These are phyloP conservation scores for Xerus rutilus DNA, from an alignment of 2,797 vertebrate genomes.

Conservation along the genomic window DNA sequence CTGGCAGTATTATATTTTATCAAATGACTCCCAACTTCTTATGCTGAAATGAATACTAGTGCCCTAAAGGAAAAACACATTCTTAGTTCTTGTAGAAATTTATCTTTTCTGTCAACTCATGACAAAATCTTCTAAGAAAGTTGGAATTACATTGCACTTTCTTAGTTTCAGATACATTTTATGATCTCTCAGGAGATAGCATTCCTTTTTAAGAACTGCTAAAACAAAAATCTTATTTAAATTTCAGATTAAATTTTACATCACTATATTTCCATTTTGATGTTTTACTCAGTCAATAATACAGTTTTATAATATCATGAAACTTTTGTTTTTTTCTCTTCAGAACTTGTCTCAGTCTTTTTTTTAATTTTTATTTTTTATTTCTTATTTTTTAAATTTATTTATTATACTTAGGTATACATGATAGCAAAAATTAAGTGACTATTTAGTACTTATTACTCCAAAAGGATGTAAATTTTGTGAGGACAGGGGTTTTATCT, in stretches of 20 bases:
- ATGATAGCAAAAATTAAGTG: background rate
- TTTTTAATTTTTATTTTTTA: too few relatives aligned
- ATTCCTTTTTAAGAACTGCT: background rate
- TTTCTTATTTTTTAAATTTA: too few relatives aligned
- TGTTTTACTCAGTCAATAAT: background rate
- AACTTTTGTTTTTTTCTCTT: background rate
- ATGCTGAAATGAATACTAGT: background rate
- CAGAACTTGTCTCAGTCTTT: background rate
- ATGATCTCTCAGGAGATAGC: background rate
- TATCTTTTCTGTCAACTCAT: background rate
- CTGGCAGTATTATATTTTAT: background rate
- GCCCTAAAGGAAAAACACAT: background rate
- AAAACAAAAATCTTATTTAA: background rate
- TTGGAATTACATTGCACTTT: background rate
- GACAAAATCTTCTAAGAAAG: background rate
- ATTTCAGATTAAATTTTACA: constrained; percentile 4
- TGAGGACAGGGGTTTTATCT: background rate
- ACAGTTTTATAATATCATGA: background rate
- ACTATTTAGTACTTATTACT: background rate
- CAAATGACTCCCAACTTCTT: background rate
- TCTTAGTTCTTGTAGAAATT: background rate
- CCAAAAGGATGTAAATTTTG: background rate
- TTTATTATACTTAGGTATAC: too few relatives aligned
- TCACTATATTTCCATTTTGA: background rate
- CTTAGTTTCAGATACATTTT: background rate